Evolutionary conservation across 2,113 vertebrate species (phyloP).

Genomic region (Eidolon helvum): DNA sequence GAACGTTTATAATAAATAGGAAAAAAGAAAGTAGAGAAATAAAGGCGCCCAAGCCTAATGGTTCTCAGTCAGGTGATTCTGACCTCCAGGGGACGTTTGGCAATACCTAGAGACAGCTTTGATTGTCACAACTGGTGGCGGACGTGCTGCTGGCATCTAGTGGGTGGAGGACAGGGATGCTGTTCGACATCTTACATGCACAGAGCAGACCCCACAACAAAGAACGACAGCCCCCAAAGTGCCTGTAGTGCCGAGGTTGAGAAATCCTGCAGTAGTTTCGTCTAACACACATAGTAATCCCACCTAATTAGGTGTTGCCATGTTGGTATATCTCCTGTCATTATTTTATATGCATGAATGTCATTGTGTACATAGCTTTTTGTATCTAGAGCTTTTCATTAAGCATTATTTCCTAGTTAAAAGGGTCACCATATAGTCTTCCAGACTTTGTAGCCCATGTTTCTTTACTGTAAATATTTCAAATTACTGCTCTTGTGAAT

Average conservation of each 20-base stretch:
- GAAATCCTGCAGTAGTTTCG: not conserved
- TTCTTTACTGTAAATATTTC: not conserved
- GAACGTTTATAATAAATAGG: not conserved
- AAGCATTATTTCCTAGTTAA: not conserved
- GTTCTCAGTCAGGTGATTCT: not conserved
- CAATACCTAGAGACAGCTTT: not conserved
- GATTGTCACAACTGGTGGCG: not conserved
- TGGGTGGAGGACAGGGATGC: not conserved
- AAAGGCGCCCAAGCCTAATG: not conserved
- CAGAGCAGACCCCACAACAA: not conserved
- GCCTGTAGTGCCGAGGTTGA: not conserved
- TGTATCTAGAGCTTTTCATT: not conserved
- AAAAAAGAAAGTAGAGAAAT: not conserved
- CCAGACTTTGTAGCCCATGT: not conserved
- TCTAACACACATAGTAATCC: fast-evolving
- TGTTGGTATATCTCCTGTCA: not conserved
- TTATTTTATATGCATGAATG: not conserved
- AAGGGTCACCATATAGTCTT: not conserved
- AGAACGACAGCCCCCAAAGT: not conserved
- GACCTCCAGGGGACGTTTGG: not conserved
- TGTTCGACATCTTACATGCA: not conserved
- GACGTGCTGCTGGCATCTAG: too few species aligned
- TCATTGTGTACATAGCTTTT: not conserved
- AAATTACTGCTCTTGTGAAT: not conserved
- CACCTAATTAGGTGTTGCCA: not conserved